Conservation (phyloP, 2,888 invertebrate genomes). For the Erebia aethiops region DNA sequence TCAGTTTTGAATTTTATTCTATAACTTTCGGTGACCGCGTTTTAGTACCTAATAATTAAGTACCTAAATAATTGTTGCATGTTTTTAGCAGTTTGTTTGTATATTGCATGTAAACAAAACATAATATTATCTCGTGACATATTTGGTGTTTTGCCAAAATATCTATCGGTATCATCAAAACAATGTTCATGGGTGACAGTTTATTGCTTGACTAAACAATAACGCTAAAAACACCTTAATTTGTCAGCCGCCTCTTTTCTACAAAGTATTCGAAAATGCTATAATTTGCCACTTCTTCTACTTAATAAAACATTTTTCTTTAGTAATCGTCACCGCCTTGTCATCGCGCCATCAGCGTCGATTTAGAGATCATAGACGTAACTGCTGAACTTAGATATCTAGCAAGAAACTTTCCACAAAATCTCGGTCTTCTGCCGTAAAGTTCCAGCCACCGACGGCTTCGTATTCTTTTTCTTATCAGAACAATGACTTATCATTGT, state of each 20-base stretch:
- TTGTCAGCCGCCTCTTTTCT: not conserved
- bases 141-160: constrained; percentile 35
- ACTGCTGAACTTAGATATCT: too few species aligned
- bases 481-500: too few species aligned
- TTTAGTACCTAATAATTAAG: too few species aligned
- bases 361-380: too few species aligned
- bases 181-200: constrained; percentile 21
- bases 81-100: not conserved
- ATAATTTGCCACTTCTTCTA: not conserved
- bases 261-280: not conserved
- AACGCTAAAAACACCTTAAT: not conserved
- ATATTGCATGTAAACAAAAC: constrained; percentile 31
- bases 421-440: too few species aligned
- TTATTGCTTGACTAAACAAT: constrained; percentile 22
- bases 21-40: too few species aligned
- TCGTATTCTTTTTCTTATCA: too few species aligned
- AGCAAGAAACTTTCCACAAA: too few species aligned
- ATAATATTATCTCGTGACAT: constrained; percentile 31
- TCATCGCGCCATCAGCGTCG: too few species aligned
- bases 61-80: not conserved
- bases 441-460: too few species aligned
- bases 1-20: too few species aligned
- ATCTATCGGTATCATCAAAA: constrained; percentile 27
- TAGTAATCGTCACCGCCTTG: too few species aligned
- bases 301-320: not conserved